These are phyloP conservation scores for Tetragonisca angustula DNA, from an alignment of 2,888 invertebrate genomes.

Conservation along the genomic window DNA sequence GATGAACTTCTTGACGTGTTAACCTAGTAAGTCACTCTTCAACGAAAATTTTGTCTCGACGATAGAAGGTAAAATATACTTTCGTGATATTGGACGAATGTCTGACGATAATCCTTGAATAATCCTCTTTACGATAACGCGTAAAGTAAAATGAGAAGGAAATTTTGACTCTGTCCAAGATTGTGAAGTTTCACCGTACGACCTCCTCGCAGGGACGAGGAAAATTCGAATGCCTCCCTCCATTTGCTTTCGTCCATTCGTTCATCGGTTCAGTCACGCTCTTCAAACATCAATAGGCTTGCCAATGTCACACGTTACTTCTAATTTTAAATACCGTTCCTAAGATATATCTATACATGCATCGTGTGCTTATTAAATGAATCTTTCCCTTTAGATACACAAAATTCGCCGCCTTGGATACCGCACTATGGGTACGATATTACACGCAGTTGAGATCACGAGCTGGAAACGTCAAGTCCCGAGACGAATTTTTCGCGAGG, in stretches of 20 bases:
- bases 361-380: constrained; percentile 47
- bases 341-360: constrained; percentile 58
- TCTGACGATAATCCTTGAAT: background rate
- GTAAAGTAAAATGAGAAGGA: background rate
- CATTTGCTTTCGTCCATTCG: background rate
- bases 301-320: constrained; percentile 18
- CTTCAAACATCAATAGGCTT: constrained; percentile 24
- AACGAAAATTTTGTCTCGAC: background rate
- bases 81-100: background rate
- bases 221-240: background rate
- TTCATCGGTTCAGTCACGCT: background rate
- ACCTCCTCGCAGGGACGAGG: constrained; percentile 14
- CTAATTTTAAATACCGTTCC: constrained; percentile 45
- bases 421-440: constrained; percentile 66
- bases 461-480: constrained; percentile 76
- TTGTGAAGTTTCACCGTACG: constrained; percentile 6
- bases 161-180: background rate
- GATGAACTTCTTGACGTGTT: background rate
- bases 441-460: constrained; percentile 79
- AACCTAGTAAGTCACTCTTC: background rate
- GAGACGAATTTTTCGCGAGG: constrained; percentile 58
- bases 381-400: constrained; percentile 57
- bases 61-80: background rate
- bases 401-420: constrained; percentile 62
- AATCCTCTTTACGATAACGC: background rate